Evolutionary conservation across 2,888 invertebrate genomes (phyloP), one percentile per base, ranked within the genome.

Genomic region (Aelia acuminata): DNA sequence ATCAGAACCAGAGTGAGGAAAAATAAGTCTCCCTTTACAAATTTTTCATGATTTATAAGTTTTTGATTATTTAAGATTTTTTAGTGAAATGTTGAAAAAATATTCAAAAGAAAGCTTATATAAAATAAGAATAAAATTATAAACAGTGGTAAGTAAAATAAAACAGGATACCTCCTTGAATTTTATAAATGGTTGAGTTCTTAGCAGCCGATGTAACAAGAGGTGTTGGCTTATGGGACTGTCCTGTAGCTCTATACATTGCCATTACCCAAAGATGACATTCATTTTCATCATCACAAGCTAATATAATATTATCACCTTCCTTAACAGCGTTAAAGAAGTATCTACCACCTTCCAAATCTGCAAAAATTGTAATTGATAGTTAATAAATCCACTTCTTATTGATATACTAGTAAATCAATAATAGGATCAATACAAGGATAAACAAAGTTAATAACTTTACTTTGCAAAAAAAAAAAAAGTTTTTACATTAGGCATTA

Each of bases 191-290:
- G 90, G 96, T 96, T 43, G 96, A 96, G 92, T 96, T 96, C 94
- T 98, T 96, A 93, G 97, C 95, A 90, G 95, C 95, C 4, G 96
- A 95, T 31, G 96, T 96, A 80, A 97, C 94, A 0, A 98, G 98
- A 13, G 99, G 99, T 3, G 98, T 97, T 13, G 99, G 99, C 92
- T 99, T 99, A 93, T 99, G 99, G 87, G 98, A 98, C 93, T 99
- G 99, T 10, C 99, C 99, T 3, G 99, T 99, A n/a, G 99, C 99
- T 91, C 99, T 94, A 93, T 99, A 99, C 94, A 99, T 95, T 3
- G 99, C 99, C 96, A 99, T 99, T 50, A 99, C 99, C 99, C 99
- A 99, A 90, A 99, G 93, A 92, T 99, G 98, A 91, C 98, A 97
- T 92, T 99, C 99, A 92, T 98, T 98, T 93, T 99, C 98, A 92